Evolutionary conservation across 2,888 invertebrate species (phyloP), one percentile per base, ranked within the genome.

Genomic region (Apeira syringaria): DNA sequence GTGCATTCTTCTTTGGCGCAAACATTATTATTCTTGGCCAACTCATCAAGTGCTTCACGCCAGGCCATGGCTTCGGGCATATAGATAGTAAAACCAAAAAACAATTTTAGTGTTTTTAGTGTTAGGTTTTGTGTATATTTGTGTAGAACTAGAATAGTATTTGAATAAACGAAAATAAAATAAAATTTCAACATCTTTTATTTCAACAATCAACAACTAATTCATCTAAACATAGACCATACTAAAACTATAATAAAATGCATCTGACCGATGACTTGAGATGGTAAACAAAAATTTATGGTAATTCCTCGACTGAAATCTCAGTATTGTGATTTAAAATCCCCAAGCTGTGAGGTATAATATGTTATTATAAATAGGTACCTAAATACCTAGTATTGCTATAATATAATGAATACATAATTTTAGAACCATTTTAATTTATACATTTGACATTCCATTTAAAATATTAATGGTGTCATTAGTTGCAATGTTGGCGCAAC

Each of bases 1-100:
- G 98, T 25, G 84, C 97, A 2, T 77, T 95, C 1, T 98, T 99
- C 73, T 97, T 98, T 73, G 81, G 93, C 56, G 93, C 94, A 5
- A 98, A 99, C 78, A 91, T 96, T 41, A 94, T 92, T 53, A 83
- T 95, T 39, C 77, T 96, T 51, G 86, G 85, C 9, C 90, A 92
- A 55, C 68, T 93, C 24, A 88, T 94, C 9, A 78, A 75, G 44
- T 64, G 69, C 53, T 92, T 90, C 37, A 60, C 55, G 1, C 78
- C 81, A 3, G 73, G 68, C 6, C 71, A 76, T 40, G 77, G 74
- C 5, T 87, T 87, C 43, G 85, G 85, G 0, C 47, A 61, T 42
- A 40, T 52, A 3, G 43, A 50, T 18, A 27, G 48, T 29, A 29
- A 28, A 8, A 7, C 5, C 0, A 46, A 46, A 12, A 35, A 45